Percentiles rank a stretch among this genome's conserved stretches.
Conservation (phyloP, 2,888 invertebrate species). For the Esperia sulphurella region DNA sequence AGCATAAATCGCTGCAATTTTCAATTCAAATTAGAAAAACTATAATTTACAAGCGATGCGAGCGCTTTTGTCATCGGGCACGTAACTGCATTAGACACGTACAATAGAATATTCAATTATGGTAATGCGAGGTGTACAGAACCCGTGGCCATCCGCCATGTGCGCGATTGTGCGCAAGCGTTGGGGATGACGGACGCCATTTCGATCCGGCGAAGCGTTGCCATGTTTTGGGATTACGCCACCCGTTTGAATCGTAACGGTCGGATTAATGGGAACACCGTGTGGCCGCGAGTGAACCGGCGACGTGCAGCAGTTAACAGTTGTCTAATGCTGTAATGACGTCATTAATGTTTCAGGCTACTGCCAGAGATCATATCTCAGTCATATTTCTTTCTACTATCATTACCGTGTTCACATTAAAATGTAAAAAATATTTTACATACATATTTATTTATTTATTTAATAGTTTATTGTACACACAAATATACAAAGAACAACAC, state of each 20-base stretch:
- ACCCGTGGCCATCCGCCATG: conserved; percentile 50
- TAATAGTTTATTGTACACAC: too few species aligned
- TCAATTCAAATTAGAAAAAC: not conserved
- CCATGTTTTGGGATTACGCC: conserved; percentile 41
- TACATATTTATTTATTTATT: too few species aligned
- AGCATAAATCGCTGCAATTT: conserved; percentile 33
- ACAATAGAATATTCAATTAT: conserved; percentile 70
- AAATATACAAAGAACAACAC: too few species aligned
- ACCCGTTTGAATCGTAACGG: conserved; percentile 44
- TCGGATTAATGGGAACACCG: conserved; percentile 34
- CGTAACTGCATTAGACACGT: conserved; percentile 64
- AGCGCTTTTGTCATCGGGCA: conserved; percentile 32
- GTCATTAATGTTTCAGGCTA: too few species aligned
- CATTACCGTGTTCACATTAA: too few species aligned
- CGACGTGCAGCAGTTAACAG: too few species aligned
- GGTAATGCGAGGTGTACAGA: conserved; percentile 40
- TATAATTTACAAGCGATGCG: conserved; percentile 22
- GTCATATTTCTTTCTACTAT: too few species aligned
- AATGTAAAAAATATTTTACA: too few species aligned
- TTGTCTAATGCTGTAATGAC: too few species aligned
- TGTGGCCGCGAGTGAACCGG: too few species aligned
- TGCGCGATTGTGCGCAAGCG: conserved; percentile 58
- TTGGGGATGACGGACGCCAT: conserved; percentile 28
- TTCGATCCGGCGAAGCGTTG: conserved; percentile 30
- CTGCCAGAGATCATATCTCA: too few species aligned